Conservation (phyloP, 2,888 invertebrate species). For the Agonopterix alstromeriana region DNA sequence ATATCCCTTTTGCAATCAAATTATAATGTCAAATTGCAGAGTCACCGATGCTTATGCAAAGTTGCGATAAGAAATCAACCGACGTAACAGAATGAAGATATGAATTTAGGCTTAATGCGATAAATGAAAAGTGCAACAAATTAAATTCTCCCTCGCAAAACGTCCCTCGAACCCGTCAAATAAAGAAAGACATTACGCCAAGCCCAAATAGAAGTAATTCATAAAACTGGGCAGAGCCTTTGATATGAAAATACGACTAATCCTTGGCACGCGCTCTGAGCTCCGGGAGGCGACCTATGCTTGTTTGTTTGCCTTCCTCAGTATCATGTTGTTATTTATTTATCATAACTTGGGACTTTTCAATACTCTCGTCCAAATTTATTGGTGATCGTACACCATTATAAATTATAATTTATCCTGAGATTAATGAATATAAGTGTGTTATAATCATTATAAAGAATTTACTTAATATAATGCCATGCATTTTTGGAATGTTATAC, state of each 20-base stretch:
- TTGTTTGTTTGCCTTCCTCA: constrained; percentile 53
- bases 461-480: constrained; percentile 37
- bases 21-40: neutral
- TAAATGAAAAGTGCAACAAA: constrained; percentile 64
- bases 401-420: constrained; percentile 58
- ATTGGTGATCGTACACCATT: constrained; percentile 42
- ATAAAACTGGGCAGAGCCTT: constrained; percentile 65
- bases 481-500: constrained; percentile 44
- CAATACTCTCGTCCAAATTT: constrained; percentile 58
- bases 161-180: constrained; percentile 32
- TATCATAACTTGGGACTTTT: constrained; percentile 58
- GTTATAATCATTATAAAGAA: constrained; percentile 49
- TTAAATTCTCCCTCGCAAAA: constrained; percentile 70
- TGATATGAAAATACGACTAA: constrained; percentile 73
- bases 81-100: constrained; percentile 40
- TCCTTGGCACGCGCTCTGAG: constrained; percentile 63
- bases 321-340: constrained; percentile 60
- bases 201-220: constrained; percentile 61
- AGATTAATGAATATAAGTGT: constrained; percentile 60
- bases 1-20: neutral
- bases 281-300: constrained; percentile 52
- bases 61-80: constrained; percentile 13
- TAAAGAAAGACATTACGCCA: constrained; percentile 62
- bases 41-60: constrained; percentile 3
- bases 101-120: constrained; percentile 50